Conservation (phyloP, 2,113 vertebrate species). For the Nyctibius bracteatus region DNA sequence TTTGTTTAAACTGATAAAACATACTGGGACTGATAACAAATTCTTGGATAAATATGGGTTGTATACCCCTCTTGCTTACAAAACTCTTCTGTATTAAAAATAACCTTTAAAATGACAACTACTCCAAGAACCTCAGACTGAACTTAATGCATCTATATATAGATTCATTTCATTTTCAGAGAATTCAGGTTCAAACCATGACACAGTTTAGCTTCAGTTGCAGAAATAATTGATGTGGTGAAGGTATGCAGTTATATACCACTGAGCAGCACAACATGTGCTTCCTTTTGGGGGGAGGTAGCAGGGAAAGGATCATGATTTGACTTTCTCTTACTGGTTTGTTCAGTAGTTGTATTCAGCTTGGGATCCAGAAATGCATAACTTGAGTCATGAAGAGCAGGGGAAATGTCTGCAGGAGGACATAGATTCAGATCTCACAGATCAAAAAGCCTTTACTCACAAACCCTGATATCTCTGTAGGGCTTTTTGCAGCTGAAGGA, state of each 20-base stretch:
- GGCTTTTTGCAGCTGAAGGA: not conserved
- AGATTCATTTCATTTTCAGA: not conserved
- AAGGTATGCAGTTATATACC: not conserved
- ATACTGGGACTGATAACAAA: not conserved
- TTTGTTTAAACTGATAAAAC: not conserved
- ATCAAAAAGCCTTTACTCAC: not conserved
- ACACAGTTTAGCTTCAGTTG: not conserved
- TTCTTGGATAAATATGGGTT: not conserved
- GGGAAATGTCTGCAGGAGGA: not conserved
- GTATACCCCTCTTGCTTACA: rapidly evolving
- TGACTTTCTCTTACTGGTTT: not conserved
- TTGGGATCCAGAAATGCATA: not conserved
- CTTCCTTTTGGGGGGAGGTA: not conserved
- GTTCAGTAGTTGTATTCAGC: not conserved
- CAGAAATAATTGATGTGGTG: not conserved
- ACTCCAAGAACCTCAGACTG: not conserved
- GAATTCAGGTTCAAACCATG: not conserved
- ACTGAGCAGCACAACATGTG: not conserved
- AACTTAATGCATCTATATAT: not conserved
- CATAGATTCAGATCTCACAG: not conserved
- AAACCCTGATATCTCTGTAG: not conserved
- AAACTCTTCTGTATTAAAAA: not conserved
- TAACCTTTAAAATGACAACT: not conserved
- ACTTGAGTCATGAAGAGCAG: not conserved
- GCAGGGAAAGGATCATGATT: rapidly evolving